phyloP scores from a whole-genome alignment of 2,797 vertebrate genomes.

The Semotilus atromaculatus region DNA sequence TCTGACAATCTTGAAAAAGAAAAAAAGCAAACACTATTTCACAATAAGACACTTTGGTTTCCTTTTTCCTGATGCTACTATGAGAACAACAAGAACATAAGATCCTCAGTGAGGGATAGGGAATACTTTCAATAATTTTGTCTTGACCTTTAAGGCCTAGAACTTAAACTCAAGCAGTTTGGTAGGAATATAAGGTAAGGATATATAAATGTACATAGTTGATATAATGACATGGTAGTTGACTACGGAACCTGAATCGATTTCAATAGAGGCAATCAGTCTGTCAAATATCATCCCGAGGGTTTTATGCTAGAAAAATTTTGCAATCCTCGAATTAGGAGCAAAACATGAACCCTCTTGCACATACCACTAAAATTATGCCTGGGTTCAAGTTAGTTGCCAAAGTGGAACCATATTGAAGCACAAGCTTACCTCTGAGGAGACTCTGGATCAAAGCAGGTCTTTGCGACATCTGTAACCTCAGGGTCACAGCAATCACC shows the following conservation, averaged over 20 bases:
- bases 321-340: background rate
- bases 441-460: slow-evolving; percentile 96
- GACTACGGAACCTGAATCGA: background rate
- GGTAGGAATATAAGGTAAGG: background rate
- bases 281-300: background rate
- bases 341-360: background rate
- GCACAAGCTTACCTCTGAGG: slow-evolving; percentile 83
- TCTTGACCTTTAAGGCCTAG: background rate
- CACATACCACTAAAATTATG: background rate
- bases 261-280: background rate
- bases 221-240: background rate
- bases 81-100: slow-evolving; percentile 41
- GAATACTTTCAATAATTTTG: background rate
- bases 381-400: background rate
- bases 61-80: slow-evolving; percentile 35
- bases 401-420: slow-evolving; percentile 20
- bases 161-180: background rate
- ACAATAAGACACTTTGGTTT: slow-evolving; percentile 41
- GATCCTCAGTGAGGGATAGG: background rate
- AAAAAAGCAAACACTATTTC: slow-evolving; percentile 43
- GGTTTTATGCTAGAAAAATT: background rate
- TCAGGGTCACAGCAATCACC: slow-evolving; percentile 94
- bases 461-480: slow-evolving; percentile 83
- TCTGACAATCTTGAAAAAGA: slow-evolving; percentile 53
- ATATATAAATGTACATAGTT: background rate